Evolutionary conservation across 2,113 vertebrate species (phyloP).

Genomic region (Prunella fulvescens): DNA sequence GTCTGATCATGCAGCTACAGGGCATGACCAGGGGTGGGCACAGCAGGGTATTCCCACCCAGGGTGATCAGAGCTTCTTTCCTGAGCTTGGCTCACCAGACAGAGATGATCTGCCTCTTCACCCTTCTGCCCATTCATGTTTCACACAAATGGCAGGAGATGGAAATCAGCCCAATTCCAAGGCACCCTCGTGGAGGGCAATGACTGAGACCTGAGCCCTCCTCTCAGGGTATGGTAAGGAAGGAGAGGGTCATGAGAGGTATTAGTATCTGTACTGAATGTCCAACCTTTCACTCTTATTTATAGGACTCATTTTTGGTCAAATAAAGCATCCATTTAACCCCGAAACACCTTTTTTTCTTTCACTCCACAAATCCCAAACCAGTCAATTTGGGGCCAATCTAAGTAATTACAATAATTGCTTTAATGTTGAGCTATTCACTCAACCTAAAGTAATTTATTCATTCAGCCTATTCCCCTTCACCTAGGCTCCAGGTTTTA

Average conservation of each 20-base stretch:
- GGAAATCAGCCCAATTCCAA: not conserved
- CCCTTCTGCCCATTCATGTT: not conserved
- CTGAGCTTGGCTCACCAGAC: not conserved
- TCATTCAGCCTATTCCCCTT: not conserved
- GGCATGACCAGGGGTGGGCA: not conserved
- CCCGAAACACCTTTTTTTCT: not conserved
- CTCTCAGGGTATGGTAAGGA: not conserved
- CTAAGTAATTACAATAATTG: constrained; percentile 13
- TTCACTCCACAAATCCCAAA: not conserved
- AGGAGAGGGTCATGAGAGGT: not conserved
- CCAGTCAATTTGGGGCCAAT: not conserved
- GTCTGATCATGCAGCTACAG: not conserved
- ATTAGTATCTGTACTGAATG: not conserved
- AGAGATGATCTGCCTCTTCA: not conserved
- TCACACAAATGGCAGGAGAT: not conserved
- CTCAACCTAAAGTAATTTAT: not conserved
- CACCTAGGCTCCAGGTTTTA: not conserved
- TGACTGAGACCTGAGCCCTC: not conserved
- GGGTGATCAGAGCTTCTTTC: not conserved
- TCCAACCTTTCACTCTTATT: not conserved
- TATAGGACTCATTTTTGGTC: not conserved
- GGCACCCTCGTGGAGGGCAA: rapidly evolving
- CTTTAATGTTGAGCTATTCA: constrained; percentile 4
- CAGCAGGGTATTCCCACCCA: not conserved
- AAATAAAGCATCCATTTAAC: constrained; percentile 19